Conservation (phyloP, 2,888 invertebrate genomes). For the Drosophila percnosoma region DNA sequence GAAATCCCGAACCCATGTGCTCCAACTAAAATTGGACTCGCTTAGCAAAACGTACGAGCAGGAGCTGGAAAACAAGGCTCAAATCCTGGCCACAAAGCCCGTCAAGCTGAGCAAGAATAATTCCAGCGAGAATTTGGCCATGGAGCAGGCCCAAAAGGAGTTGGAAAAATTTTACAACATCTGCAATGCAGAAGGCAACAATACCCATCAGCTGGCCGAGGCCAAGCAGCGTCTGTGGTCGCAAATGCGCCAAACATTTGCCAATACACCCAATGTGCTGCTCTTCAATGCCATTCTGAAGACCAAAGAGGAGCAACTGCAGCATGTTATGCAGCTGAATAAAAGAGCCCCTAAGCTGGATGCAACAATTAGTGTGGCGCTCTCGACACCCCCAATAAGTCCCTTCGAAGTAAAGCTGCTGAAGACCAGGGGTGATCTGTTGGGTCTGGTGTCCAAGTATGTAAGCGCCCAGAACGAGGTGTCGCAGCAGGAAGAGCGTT, state of each 20-base stretch:
- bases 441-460: constrained; percentile 79
- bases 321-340: constrained; percentile 77
- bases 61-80: constrained; percentile 68
- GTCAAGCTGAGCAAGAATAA: constrained; percentile 75
- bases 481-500: constrained; percentile 68
- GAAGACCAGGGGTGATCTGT: constrained; percentile 75
- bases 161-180: constrained; percentile 78
- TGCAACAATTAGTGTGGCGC: constrained; percentile 7
- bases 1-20: constrained; percentile 67
- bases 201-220: constrained; percentile 54
- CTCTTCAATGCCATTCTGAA: constrained; percentile 81
- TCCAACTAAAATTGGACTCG: constrained; percentile 74
- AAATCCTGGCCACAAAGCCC: constrained; percentile 78
- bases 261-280: constrained; percentile 79
- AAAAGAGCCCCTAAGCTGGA: constrained; percentile 43
- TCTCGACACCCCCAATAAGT: constrained; percentile 60
- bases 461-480: constrained; percentile 71
- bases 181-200: constrained; percentile 59
- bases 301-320: constrained; percentile 81
- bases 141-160: constrained; percentile 75
- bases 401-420: constrained; percentile 78
- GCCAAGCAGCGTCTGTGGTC: constrained; percentile 79
- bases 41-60: constrained; percentile 64
- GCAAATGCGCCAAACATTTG: constrained; percentile 78
- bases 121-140: constrained; percentile 75